Evolutionary conservation across 1,140 invertebrate species (phyloP), one percentile per base, ranked within the genome.

Genomic region (Lasioglossum baleicum): DNA sequence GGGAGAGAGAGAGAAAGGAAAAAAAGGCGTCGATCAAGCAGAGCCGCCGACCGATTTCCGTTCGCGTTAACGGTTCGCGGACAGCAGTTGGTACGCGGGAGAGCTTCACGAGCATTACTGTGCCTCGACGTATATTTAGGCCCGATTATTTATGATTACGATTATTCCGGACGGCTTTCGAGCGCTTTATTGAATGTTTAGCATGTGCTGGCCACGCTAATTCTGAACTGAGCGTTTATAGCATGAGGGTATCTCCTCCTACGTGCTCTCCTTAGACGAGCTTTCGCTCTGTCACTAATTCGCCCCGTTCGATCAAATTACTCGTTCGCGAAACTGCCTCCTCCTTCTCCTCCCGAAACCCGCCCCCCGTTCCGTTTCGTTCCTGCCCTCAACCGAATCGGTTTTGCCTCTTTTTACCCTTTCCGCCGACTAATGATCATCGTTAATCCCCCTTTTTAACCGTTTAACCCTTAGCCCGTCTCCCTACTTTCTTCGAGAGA

Each of bases 101-200:
- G 51, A 73, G 63, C 60, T 75, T 70, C 74, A 79, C 86, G 81
- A 58, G 61, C 80, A 88, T 90, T 88, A 88, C 84, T 74, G 85
- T 77, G 74, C 87, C 81, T 82, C 87, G 87, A 90, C 90, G 90
- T 92, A 92, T 92, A 92, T 92, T 92, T 91, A 91, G 90, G 88
- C 80, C 81, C 86, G 90, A 91, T 92, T 92, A 92, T 92, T 92
- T 92, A 92, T 91, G 91, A 92, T 92, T 92, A 92, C 90, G 90
- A 91, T 92, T 92, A 92, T 91, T 89, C 88, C 83, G 88, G 88
- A 89, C 90, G 88, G 88, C 88, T 90, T 90, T 90, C 89, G 88
- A 87, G 87, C 90, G 88, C 84, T 92, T 92, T 92, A 92, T 91
- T 87, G 88, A 91, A 90, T 90, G 90, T 91, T 92, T 90, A 92